phyloP scores from a whole-genome alignment of 2,797 vertebrate genomes.

The Tokudaia tokunoshimensis region DNA sequence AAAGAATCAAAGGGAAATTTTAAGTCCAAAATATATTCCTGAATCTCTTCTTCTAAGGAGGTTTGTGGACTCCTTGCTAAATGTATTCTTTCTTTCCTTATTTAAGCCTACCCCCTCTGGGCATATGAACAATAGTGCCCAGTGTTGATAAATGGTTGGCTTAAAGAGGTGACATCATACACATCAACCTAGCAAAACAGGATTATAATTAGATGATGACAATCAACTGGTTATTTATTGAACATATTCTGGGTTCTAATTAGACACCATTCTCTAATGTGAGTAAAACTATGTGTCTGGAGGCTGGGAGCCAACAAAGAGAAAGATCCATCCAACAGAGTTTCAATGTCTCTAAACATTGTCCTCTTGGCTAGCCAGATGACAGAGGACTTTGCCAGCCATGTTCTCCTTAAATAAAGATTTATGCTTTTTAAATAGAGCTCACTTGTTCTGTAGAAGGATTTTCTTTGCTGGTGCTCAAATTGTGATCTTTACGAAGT shows the following conservation, averaged over 20 bases:
- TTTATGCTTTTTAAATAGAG: slow-evolving; percentile 67
- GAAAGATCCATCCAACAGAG: slow-evolving; percentile 70
- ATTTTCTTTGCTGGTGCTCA: slow-evolving; percentile 67
- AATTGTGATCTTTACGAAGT: slow-evolving; percentile 59
- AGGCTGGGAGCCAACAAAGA: slow-evolving; percentile 63
- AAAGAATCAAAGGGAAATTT: neutral
- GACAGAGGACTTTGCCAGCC: slow-evolving; percentile 71
- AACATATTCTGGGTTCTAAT: slow-evolving; percentile 76
- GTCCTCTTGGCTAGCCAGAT: slow-evolving; percentile 68
- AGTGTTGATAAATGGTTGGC: slow-evolving; percentile 39
- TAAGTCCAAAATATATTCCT: slow-evolving; percentile 32
- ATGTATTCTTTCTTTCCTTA: slow-evolving; percentile 19
- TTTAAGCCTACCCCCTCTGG: neutral
- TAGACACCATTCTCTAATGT: slow-evolving; percentile 69
- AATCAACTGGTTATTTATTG: slow-evolving; percentile 72
- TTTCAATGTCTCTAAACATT: slow-evolving; percentile 76
- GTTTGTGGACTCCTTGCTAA: slow-evolving; percentile 27
- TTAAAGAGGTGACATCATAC: slow-evolving; percentile 62
- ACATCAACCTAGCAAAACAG: slow-evolving; percentile 64
- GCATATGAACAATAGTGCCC: slow-evolving; percentile 38
- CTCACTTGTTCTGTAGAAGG: slow-evolving; percentile 63
- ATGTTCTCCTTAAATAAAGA: slow-evolving; percentile 74
- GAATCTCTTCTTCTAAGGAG: neutral
- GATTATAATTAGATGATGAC: slow-evolving; percentile 73
- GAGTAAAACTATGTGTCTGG: slow-evolving; percentile 65